phyloP scores from a whole-genome alignment of 1,140 invertebrate genomes.

The Psix sp. region DNA sequence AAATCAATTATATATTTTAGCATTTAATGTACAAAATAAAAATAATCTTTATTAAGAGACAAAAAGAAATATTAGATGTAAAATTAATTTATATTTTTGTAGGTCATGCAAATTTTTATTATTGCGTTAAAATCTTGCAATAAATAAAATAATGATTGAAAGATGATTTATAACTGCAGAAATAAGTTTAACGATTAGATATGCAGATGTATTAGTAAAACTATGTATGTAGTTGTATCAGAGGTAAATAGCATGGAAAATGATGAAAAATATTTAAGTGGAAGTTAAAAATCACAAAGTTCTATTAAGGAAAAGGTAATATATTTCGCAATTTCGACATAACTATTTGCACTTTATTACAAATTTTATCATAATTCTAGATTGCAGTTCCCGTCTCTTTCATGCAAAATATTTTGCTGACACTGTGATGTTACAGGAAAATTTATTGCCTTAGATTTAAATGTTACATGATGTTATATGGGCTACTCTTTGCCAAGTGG shows the following conservation, averaged over 20 bases:
- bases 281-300: not conserved
- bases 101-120: slow-evolving; percentile 8
- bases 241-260: not conserved
- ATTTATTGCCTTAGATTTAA: not conserved
- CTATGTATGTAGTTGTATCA: slow-evolving; percentile 12
- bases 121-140: slow-evolving; percentile 3
- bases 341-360: not conserved
- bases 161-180: slow-evolving; percentile 14
- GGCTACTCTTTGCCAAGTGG: slow-evolving; percentile 1
- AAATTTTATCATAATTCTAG: not conserved
- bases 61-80: not conserved
- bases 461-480: slow-evolving; percentile 1
- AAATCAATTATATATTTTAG: no score
- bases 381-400: not conserved
- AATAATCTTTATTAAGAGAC: not conserved
- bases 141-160: slow-evolving; percentile 16
- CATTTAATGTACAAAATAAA: not conserved
- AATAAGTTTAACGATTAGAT: slow-evolving; percentile 22
- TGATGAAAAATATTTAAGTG: not conserved
- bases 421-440: not conserved
- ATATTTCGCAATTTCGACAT: not conserved
- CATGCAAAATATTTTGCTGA: not conserved
- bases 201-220: slow-evolving; percentile 10
- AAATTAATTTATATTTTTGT: no score
- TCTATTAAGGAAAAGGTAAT: not conserved